These are phyloP conservation scores for Delphinapterus leucas DNA, from an alignment of 2,113 vertebrate genomes.

Conservation along the genomic window DNA sequence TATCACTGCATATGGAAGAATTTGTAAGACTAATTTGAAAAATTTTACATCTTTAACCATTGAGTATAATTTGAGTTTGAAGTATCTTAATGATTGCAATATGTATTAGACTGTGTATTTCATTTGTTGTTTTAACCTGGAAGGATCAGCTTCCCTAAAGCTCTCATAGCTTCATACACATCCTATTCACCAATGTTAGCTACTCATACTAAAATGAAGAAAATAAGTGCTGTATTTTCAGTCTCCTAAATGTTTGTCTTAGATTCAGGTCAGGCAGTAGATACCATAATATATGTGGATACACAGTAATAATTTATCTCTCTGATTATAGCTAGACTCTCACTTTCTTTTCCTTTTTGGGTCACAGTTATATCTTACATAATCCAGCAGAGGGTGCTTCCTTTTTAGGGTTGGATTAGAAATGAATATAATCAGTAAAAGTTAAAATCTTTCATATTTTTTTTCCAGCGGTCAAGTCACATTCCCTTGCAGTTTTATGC, in stretches of 20 bases:
- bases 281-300: neutral
- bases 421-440: constrained; percentile 21
- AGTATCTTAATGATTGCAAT: neutral
- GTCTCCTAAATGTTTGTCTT: neutral
- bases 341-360: neutral
- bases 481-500: neutral
- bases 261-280: neutral
- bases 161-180: neutral
- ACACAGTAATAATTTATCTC: neutral
- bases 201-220: neutral
- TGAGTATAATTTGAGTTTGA: neutral
- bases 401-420: constrained; percentile 71
- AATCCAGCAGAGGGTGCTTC: constrained; percentile 80
- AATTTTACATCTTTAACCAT: neutral
- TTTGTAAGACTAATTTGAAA: neutral
- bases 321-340: neutral
- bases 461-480: neutral
- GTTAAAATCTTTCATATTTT: neutral
- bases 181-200: neutral
- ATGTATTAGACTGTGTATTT: neutral
- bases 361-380: constrained; percentile 58
- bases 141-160: neutral
- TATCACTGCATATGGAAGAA: neutral
- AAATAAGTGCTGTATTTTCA: neutral
- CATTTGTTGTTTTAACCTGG: neutral